Evolutionary conservation across 1,140 invertebrate genomes (phyloP), one percentile per base, ranked within the genome.

Genomic region (Zaprionus lachaisei): DNA sequence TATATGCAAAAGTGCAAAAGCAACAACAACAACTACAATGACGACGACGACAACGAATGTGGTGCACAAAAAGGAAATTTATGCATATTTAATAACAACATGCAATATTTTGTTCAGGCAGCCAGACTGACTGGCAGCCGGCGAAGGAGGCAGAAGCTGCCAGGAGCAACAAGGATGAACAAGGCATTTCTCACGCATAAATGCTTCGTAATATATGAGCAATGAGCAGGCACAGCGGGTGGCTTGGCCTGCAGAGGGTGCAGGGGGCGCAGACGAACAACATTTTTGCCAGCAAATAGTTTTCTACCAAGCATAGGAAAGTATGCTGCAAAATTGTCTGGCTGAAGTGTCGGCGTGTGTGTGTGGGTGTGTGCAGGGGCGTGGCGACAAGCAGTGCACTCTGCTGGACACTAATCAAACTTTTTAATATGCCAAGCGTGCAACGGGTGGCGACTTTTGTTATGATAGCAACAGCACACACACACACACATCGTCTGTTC

Each of bases 81-180:
- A 90, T 89, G 85, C 84, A 89, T 89, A 89, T 89, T 89, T 89
- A 89, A 89, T 89, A 89, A 84, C 66, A 89, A 90, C 84, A 89
- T 72, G 57, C 75, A 77, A 77, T 72, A 72, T 77, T 72, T 77
- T 77, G 69, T 67, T 57, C 63, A 47, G 74, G 6, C 65, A 51
- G 67, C 5, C 65, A 65, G 62, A 26, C 62, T n/a, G 44, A 51
- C 58, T 57, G 47, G 55, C 41, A 6, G 68, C 51, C 20, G 63
- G 41, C 26, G 41, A 2, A 63, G 38, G n/a, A 55, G 56, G 20
- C 57, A 64, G 44, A 41, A 72, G 68, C 72, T 72, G 70, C 38
- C 24, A 67, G 65, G 41, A 58, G 55, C 79, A 62, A 74, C 47
- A 74, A 80, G 80, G 49, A 83, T 68, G 71, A 75, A 87, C 83